These are phyloP conservation scores for Heliconius melpomene DNA, from an alignment of 1,140 invertebrate genomes.

Conservation along the genomic window DNA sequence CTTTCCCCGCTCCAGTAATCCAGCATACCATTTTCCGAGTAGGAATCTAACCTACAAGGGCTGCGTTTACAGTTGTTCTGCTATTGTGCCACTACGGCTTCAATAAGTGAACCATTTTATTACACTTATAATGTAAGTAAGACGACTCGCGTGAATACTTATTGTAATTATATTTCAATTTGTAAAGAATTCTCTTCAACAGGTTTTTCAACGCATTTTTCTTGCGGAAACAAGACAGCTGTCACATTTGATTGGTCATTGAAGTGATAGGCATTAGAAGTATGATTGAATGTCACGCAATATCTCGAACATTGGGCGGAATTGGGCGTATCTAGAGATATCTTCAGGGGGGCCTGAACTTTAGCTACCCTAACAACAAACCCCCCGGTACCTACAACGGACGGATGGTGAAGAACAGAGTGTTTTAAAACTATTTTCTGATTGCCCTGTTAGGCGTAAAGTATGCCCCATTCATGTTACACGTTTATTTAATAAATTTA, in stretches of 20 bases:
- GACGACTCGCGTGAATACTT: background rate
- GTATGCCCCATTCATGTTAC: no score
- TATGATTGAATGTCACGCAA: background rate
- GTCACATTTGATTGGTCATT: conserved; percentile 2
- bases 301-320: background rate
- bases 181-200: conserved; percentile 6
- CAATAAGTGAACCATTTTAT: conserved; percentile 2
- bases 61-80: no score
- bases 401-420: no score
- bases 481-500: no score
- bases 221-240: conserved; percentile 7
- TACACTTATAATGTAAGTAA: conserved; percentile 2
- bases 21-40: background rate
- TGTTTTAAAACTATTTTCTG: no score
- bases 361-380: no score
- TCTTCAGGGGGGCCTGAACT: no score
- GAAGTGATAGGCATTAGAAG: background rate
- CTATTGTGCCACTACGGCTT: background rate
- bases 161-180: conserved; percentile 6
- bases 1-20: no score
- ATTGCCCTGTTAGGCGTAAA: no score
- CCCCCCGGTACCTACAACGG: no score
- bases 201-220: conserved; percentile 8
- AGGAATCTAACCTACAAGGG: background rate
- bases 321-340: no score